Conservation (phyloP, 2,113 vertebrate species). For the Microtus pennsylvanicus region DNA sequence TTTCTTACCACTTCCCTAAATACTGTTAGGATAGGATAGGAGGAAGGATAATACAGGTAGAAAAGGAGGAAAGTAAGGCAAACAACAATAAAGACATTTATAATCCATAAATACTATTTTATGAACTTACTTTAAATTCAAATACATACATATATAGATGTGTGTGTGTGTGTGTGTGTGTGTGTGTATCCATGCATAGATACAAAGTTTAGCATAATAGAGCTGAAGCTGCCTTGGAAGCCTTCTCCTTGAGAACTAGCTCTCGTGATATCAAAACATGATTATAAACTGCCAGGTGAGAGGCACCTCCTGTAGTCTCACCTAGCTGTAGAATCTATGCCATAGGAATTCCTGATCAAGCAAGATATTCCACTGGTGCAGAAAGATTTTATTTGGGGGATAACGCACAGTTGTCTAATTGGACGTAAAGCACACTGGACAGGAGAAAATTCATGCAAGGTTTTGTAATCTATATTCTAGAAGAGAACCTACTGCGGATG, state of each 20-base stretch:
- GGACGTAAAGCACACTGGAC: neutral
- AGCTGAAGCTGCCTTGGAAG: neutral
- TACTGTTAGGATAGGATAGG: no score
- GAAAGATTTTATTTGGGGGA: neutral
- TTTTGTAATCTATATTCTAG: neutral
- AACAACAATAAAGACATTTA: neutral
- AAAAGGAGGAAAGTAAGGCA: neutral
- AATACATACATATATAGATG: fast-evolving
- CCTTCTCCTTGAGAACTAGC: neutral
- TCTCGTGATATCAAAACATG: neutral
- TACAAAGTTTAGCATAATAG: neutral
- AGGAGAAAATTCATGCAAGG: neutral
- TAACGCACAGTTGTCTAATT: neutral
- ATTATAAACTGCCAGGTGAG: neutral
- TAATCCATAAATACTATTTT: neutral
- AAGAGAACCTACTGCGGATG: no score
- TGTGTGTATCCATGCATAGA: neutral
- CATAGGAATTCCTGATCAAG: neutral
- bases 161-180: neutral
- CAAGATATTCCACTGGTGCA: neutral
- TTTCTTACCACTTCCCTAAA: no score
- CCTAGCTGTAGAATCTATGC: neutral
- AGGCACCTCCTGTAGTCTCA: neutral
- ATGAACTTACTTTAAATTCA: neutral
- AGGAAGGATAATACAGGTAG: neutral